phyloP scores from a whole-genome alignment of 2,113 vertebrate species.

The Passerina amoena region DNA sequence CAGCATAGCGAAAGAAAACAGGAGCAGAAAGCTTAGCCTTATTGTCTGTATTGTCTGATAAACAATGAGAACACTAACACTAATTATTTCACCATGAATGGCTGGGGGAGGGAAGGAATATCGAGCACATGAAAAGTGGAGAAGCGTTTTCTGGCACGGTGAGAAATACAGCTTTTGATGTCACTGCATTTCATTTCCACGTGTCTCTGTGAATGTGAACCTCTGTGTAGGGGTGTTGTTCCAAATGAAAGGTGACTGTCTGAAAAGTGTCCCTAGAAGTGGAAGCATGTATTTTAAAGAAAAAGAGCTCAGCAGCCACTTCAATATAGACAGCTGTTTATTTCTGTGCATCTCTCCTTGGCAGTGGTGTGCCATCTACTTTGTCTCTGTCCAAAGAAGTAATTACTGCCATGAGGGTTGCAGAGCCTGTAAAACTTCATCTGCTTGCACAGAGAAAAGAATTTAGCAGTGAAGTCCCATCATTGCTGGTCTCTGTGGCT shows the following conservation, averaged over 20 bases:
- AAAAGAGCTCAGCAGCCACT: background rate
- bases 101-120: conserved; percentile 21
- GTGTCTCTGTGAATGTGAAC: background rate
- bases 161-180: background rate
- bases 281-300: background rate
- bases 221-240: background rate
- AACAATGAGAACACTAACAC: conserved; percentile 72
- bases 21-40: conserved; percentile 63
- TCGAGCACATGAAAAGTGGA: background rate
- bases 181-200: background rate
- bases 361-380: background rate
- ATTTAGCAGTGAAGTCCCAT: background rate
- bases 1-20: conserved; percentile 59
- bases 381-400: background rate
- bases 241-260: background rate
- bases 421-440: background rate
- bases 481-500: conserved; percentile 2
- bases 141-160: background rate
- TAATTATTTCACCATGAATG: conserved; percentile 65
- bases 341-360: background rate
- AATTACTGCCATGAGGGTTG: conserved; percentile 18
- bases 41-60: conserved; percentile 69
- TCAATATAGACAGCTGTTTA: background rate
- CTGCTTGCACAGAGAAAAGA: background rate
- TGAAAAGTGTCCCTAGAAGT: background rate